Evolutionary conservation across 2,888 invertebrate genomes (phyloP).

Genomic region (Calameuta pallipes): DNA sequence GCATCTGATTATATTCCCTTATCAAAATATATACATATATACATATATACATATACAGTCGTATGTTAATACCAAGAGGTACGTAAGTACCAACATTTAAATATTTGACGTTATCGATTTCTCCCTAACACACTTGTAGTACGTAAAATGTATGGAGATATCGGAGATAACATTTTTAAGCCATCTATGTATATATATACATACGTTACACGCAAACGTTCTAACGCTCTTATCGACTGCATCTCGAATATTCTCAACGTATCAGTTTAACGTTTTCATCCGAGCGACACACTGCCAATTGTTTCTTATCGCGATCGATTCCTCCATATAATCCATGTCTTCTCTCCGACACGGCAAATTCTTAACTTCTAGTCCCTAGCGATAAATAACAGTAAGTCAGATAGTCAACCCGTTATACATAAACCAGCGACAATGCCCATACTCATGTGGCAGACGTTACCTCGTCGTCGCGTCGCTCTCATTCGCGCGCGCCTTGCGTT

Average conservation of each 20-base stretch:
- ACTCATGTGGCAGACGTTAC: not conserved
- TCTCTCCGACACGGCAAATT: not conserved
- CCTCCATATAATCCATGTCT: not conserved
- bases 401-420: not conserved
- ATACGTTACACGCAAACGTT: not conserved
- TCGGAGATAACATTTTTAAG: no score
- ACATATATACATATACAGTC: no score
- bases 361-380: not conserved
- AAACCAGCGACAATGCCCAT: not conserved
- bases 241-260: not conserved
- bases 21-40: not conserved
- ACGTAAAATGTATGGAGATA: no score
- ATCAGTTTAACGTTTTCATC: not conserved
- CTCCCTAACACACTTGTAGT: no score
- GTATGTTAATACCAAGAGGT: no score
- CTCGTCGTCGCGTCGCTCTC: conserved; percentile 9
- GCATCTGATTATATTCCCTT: not conserved
- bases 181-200: not conserved
- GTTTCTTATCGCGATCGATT: not conserved
- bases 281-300: not conserved
- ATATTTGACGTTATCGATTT: no score
- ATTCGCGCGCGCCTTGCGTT: conserved; percentile 18
- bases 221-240: not conserved
- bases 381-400: not conserved
- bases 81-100: no score